Evolutionary conservation across 2,888 invertebrate species (phyloP).

Genomic region (Crioceris asparagi): DNA sequence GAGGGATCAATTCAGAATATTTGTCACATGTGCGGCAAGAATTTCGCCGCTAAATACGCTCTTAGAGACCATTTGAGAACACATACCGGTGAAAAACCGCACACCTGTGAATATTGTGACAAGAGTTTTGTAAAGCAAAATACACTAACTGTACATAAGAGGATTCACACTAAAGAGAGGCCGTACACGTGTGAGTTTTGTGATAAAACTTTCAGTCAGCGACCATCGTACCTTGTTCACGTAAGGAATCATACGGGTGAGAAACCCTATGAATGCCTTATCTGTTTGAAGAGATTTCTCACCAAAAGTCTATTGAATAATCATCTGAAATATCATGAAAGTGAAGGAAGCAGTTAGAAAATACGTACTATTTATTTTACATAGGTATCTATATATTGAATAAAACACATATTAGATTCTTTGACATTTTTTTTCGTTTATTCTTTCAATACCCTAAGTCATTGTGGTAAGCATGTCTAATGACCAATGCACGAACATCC

Average conservation of each 20-base stretch:
- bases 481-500: too few species aligned
- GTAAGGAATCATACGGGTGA: constrained; percentile 12
- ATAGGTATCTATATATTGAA: too few species aligned
- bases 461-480: too few species aligned
- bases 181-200: constrained; percentile 18
- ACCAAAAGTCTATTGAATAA: constrained; percentile 14
- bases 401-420: too few species aligned
- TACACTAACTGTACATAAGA: constrained; percentile 19
- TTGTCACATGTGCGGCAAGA: constrained; percentile 34
- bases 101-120: constrained; percentile 22
- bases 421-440: too few species aligned
- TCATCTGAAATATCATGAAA: constrained; percentile 26
- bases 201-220: constrained; percentile 16
- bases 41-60: constrained; percentile 11
- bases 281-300: constrained; percentile 19
- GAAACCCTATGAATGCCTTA: constrained; percentile 9
- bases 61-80: constrained; percentile 7
- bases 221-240: constrained; percentile 12
- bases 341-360: too few species aligned
- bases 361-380: too few species aligned
- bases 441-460: too few species aligned
- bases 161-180: constrained; percentile 18
- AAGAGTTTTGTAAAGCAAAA: constrained; percentile 21
- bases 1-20: constrained; percentile 8
- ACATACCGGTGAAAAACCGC: not conserved